A percentile compares a stretch with the other conserved stretches of the same genome.
Evolutionary conservation across 2,797 vertebrate genomes (phyloP).

Genomic region (Pteropus rufus): DNA sequence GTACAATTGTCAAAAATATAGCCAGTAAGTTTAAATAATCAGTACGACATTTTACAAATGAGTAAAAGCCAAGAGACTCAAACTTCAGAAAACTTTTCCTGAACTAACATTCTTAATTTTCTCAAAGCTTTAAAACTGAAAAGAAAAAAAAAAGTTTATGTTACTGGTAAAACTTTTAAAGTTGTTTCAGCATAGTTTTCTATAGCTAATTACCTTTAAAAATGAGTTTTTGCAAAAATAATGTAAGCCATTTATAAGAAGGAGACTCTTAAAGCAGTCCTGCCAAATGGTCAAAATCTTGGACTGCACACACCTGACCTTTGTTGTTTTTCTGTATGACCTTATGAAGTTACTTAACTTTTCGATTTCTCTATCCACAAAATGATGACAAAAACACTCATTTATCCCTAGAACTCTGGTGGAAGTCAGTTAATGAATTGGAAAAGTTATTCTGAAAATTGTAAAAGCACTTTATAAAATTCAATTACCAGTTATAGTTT

Average conservation of each 20-base stretch:
- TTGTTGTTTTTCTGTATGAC: neutral
- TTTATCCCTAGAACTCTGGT: neutral
- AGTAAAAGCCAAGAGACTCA: conserved; percentile 26
- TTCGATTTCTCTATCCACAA: neutral
- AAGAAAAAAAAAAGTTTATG: neutral
- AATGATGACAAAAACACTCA: neutral
- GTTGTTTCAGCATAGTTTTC: neutral
- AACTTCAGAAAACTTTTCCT: conserved; percentile 43
- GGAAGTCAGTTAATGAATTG: conserved; percentile 2
- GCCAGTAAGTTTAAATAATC: conserved; percentile 28
- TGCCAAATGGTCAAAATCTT: neutral
- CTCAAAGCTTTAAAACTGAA: conserved; percentile 10
- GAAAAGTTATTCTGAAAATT: conserved; percentile 10
- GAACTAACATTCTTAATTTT: conserved; percentile 50
- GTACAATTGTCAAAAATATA: conserved; percentile 33
- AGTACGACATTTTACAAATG: conserved; percentile 40
- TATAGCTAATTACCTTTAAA: conserved; percentile 48
- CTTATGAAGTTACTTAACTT: neutral
- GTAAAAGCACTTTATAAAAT: conserved; percentile 31
- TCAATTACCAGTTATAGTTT: neutral
- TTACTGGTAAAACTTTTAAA: neutral
- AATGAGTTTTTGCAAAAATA: conserved; percentile 36
- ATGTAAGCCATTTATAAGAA: conserved; percentile 19
- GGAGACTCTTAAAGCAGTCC: neutral
- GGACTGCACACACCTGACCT: neutral